Evolutionary conservation across 2,888 invertebrate species (phyloP).

Genomic region (Platycheirus rosarum): DNA sequence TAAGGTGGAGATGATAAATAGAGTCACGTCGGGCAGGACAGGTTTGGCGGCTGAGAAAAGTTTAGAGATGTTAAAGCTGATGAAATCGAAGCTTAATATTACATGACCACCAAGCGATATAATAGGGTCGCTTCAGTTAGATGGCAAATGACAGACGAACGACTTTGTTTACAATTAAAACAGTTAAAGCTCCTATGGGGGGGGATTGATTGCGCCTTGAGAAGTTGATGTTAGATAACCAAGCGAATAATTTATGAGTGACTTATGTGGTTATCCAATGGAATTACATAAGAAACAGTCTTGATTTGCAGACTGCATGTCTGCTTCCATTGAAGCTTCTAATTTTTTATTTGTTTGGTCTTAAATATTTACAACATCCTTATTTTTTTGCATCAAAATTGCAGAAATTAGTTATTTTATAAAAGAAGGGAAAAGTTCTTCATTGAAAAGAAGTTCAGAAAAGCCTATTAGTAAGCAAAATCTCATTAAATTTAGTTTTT

Average conservation of each 20-base stretch:
- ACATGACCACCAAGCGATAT: slow-evolving; percentile 36
- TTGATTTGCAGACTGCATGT: background rate
- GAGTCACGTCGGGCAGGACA: slow-evolving; percentile 46
- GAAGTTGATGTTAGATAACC: slow-evolving; percentile 31
- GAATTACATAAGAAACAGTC: background rate
- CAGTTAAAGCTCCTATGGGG: slow-evolving; percentile 25
- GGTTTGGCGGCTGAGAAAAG: slow-evolving; percentile 45
- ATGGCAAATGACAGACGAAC: slow-evolving; percentile 49
- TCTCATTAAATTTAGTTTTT: too few species aligned
- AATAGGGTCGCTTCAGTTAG: too few species aligned
- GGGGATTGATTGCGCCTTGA: slow-evolving; percentile 4
- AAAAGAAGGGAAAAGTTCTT: too few species aligned
- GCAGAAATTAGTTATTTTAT: too few species aligned
- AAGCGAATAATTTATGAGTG: slow-evolving; percentile 4
- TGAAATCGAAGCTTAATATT: slow-evolving; percentile 58
- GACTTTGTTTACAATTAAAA: slow-evolving; percentile 49
- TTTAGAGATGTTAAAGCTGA: slow-evolving; percentile 66
- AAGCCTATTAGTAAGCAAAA: too few species aligned
- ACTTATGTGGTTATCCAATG: slow-evolving; percentile 16
- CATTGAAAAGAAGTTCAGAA: too few species aligned
- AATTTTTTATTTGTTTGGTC: too few species aligned
- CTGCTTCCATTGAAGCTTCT: too few species aligned
- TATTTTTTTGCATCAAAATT: too few species aligned
- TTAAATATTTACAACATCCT: too few species aligned
- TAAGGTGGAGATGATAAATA: slow-evolving; percentile 48